Conservation (phyloP, 2,888 invertebrate species). For the Tigriopus californicus region DNA sequence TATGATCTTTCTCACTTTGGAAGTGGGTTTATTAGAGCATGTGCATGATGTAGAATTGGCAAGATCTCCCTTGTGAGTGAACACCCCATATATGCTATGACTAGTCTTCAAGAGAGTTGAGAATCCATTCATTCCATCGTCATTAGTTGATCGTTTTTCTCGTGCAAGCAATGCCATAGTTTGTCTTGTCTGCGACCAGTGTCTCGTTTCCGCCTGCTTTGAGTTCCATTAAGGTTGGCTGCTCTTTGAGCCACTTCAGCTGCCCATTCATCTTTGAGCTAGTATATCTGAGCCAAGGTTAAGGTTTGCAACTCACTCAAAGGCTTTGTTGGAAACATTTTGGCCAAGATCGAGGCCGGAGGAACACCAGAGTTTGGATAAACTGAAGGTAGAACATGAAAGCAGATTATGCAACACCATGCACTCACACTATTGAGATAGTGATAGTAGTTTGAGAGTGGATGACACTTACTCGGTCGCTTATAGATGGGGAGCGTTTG, state of each 20-base stretch:
- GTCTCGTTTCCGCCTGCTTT: not conserved
- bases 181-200: not conserved
- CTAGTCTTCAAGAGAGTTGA: not conserved
- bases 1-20: not conserved
- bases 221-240: no score
- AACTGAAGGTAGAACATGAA: not conserved
- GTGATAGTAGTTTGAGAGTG: no score
- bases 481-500: not conserved
- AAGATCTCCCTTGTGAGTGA: not conserved
- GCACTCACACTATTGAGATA: not conserved
- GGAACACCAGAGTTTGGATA: not conserved
- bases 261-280: no score
- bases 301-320: no score
- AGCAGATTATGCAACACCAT: not conserved
- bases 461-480: not conserved
- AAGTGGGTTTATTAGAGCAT: not conserved
- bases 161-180: not conserved
- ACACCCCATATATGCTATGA: not conserved
- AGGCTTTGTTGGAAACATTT: no score
- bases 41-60: not conserved
- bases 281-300: no score
- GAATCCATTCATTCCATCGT: not conserved
- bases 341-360: no score
- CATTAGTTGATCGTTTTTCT: not conserved
- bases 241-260: no score